Evolutionary conservation across 2,888 invertebrate genomes (phyloP).

Genomic region (Marronus borbonicus): DNA sequence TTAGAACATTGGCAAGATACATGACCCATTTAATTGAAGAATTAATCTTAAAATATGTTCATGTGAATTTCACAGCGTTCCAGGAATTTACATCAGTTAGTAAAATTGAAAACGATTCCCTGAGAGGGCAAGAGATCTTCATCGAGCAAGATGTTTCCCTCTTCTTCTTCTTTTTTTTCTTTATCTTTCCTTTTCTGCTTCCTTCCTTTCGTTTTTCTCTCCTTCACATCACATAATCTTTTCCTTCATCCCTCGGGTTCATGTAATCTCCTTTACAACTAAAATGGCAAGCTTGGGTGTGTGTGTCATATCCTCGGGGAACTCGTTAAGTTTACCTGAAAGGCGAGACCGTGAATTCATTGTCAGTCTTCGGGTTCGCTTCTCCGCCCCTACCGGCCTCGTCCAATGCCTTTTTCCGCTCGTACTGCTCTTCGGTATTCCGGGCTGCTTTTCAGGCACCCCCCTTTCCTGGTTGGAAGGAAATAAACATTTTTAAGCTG

Average conservation of each 20-base stretch:
- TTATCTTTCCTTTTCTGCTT: neutral
- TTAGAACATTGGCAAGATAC: too few relatives aligned
- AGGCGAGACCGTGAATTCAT: constrained; percentile 52
- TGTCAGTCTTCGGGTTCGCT: constrained; percentile 47
- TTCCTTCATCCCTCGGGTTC: constrained; percentile 50
- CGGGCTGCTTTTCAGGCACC: neutral
- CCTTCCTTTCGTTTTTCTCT: neutral
- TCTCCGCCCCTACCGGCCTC: neutral
- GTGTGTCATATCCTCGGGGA: constrained; percentile 52
- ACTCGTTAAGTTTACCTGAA: constrained; percentile 53
- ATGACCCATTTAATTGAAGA: neutral
- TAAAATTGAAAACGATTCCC: constrained; percentile 35
- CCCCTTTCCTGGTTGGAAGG: constrained; percentile 5
- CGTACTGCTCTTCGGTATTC: constrained; percentile 3
- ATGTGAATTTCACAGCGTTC: neutral
- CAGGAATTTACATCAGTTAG: constrained; percentile 26
- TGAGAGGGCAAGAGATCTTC: neutral
- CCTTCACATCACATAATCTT: constrained; percentile 44
- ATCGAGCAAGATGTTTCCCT: constrained; percentile 32
- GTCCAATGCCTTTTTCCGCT: constrained; percentile 2
- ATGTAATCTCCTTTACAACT: constrained; percentile 52
- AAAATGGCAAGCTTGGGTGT: constrained; percentile 52
- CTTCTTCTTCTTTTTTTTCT: neutral
- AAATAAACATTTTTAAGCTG: constrained; percentile 51
- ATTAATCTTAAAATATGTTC: neutral